Evolutionary conservation across 2,113 vertebrate species (phyloP).

Genomic region (Lamprotornis superbus): DNA sequence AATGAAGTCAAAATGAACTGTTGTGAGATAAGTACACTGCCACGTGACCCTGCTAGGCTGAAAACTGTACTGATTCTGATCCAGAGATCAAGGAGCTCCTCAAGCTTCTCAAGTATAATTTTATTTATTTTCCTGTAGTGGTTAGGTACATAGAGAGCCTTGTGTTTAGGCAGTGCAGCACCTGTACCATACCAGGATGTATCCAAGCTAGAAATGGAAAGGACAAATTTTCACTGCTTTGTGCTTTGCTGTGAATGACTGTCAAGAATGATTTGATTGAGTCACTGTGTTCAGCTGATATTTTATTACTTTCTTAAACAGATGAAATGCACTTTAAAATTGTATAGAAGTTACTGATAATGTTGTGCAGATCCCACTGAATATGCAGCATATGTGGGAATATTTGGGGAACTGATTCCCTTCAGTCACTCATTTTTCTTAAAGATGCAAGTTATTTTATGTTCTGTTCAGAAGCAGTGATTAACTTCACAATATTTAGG

Average conservation of each 20-base stretch:
- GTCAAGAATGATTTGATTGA: neutral
- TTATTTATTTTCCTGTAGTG: neutral
- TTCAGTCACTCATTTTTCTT: neutral
- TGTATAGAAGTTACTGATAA: neutral
- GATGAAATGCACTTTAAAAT: constrained; percentile 38
- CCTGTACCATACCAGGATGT: neutral
- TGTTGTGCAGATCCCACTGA: constrained; percentile 18
- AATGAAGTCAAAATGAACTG: neutral
- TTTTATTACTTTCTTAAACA: neutral
- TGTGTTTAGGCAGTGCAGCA: neutral
- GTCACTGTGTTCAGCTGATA: neutral
- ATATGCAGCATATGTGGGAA: neutral
- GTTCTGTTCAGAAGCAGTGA: neutral
- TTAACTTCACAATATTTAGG: neutral
- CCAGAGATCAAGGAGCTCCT: neutral
- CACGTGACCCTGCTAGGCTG: neutral
- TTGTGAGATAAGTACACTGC: neutral
- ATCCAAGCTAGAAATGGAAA: neutral
- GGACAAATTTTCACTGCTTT: neutral
- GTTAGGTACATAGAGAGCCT: neutral
- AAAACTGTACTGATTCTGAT: neutral
- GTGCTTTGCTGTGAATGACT: neutral
- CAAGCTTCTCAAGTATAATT: neutral
- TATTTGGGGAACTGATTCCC: neutral
- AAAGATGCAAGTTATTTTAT: neutral